A percentile compares a stretch with the other conserved stretches of the same genome.
Evolutionary conservation across 1,140 invertebrate species (phyloP).

Genomic region (Aethina tumida): DNA sequence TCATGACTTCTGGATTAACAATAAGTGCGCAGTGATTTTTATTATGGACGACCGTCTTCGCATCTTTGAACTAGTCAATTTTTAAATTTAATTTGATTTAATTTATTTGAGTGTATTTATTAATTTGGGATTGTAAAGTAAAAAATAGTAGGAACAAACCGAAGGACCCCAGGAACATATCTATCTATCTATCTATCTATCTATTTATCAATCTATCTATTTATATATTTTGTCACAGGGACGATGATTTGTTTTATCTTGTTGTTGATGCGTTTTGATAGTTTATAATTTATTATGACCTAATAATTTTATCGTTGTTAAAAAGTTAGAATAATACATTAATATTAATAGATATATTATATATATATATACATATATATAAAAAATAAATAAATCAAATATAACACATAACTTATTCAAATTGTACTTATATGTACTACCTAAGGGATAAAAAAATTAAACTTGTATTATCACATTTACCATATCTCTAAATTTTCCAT

Average conservation of each 20-base stretch:
- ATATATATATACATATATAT: no score
- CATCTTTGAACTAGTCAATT: no score
- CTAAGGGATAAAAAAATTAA: slow-evolving; percentile 6
- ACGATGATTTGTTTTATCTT: slow-evolving; percentile 10
- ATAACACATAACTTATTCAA: slow-evolving; percentile 11
- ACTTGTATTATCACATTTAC: slow-evolving; percentile 10
- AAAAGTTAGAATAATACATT: slow-evolving; percentile 10
- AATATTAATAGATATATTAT: slow-evolving; percentile 12
- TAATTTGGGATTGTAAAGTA: no score
- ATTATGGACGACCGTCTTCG: no score
- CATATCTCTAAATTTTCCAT: slow-evolving; percentile 14
- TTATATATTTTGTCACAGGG: slow-evolving; percentile 7
- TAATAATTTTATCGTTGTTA: slow-evolving; percentile 13
- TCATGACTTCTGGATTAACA: slow-evolving; percentile 46
- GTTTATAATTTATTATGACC: slow-evolving; percentile 6
- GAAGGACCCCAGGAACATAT: slow-evolving; percentile 11
- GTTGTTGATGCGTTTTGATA: slow-evolving; percentile 15
- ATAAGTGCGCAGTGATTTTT: no score
- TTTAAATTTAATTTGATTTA: no score
- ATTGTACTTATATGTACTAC: slow-evolving; percentile 11
- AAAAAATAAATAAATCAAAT: no score
- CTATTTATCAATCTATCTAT: no score
- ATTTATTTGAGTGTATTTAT: no score
- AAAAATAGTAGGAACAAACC: no score
- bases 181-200: no score